phyloP scores from a whole-genome alignment of 2,888 invertebrate species.

The Andrena hattorfiana region DNA sequence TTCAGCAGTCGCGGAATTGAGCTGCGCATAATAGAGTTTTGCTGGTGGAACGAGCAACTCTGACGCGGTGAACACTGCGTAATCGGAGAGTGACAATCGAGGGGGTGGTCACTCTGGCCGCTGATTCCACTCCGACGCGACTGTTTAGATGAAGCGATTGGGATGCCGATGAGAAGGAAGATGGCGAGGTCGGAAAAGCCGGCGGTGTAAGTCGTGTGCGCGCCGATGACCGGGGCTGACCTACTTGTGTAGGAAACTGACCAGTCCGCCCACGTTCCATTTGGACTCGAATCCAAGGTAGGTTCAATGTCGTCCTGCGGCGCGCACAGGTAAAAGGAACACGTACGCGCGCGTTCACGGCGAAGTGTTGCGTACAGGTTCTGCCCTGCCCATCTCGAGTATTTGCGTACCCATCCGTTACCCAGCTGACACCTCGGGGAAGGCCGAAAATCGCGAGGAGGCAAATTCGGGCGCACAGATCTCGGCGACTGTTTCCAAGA shows the following conservation, averaged over 20 bases:
- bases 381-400: slow-evolving; percentile 46
- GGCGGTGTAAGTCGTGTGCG: slow-evolving; percentile 62
- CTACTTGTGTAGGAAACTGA: slow-evolving; percentile 80
- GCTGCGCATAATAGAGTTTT: no score
- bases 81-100: no score
- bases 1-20: no score
- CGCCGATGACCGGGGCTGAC: slow-evolving; percentile 80
- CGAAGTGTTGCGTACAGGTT: slow-evolving; percentile 30
- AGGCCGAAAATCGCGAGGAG: slow-evolving; percentile 44
- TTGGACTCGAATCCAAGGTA: slow-evolving; percentile 77
- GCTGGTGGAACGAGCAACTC: no score
- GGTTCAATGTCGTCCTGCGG: slow-evolving; percentile 81
- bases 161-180: slow-evolving; percentile 33
- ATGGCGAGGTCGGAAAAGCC: slow-evolving; percentile 64
- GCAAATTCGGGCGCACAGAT: neutral
- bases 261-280: slow-evolving; percentile 82
- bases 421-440: slow-evolving; percentile 65
- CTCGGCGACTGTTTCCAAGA: neutral
- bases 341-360: slow-evolving; percentile 15
- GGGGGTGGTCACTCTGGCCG: no score
- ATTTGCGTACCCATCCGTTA: slow-evolving; percentile 73
- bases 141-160: slow-evolving; percentile 1
- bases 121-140: neutral
- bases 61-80: no score
- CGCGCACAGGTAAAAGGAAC: slow-evolving; percentile 36